Conservation (phyloP, 2,888 invertebrate species). For the Microctonus brassicae region DNA sequence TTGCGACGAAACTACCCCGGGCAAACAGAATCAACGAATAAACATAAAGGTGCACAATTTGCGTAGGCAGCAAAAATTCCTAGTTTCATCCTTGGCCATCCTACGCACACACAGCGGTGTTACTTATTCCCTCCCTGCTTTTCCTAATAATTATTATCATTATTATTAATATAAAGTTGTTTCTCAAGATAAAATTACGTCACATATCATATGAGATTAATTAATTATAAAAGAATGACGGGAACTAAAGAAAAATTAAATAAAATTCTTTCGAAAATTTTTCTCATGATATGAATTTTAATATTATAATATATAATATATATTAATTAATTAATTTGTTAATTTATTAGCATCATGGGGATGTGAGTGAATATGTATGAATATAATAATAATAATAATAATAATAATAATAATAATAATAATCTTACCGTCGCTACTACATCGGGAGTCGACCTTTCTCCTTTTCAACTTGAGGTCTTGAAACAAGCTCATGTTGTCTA, state of each 20-base stretch:
- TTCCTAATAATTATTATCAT: too few species aligned
- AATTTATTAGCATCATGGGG: too few species aligned
- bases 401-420: not conserved
- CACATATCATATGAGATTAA: not conserved
- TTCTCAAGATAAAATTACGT: not conserved
- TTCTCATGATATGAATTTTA: too few species aligned
- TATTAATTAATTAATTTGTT: too few species aligned
- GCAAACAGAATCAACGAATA: constrained; percentile 35
- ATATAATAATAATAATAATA: constrained; percentile 6
- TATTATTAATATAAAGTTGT: too few species aligned
- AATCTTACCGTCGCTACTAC: constrained; percentile 91
- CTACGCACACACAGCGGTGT: constrained; percentile 17
- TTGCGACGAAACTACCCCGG: constrained; percentile 52
- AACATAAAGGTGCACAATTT: constrained; percentile 51
- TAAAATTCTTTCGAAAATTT: too few species aligned
- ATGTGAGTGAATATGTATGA: too few species aligned
- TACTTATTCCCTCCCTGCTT: not conserved
- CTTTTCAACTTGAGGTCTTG: constrained; percentile 98
- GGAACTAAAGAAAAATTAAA: too few species aligned
- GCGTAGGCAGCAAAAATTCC: constrained; percentile 56
- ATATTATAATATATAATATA: too few species aligned
- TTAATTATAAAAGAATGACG: too few species aligned
- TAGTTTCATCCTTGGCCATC: constrained; percentile 17
- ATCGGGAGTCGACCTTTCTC: constrained; percentile 96
- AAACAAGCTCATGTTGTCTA: constrained; percentile 99